These are phyloP conservation scores for Orchestia grillus DNA, from an alignment of 1,140 invertebrate genomes.

Conservation along the genomic window DNA sequence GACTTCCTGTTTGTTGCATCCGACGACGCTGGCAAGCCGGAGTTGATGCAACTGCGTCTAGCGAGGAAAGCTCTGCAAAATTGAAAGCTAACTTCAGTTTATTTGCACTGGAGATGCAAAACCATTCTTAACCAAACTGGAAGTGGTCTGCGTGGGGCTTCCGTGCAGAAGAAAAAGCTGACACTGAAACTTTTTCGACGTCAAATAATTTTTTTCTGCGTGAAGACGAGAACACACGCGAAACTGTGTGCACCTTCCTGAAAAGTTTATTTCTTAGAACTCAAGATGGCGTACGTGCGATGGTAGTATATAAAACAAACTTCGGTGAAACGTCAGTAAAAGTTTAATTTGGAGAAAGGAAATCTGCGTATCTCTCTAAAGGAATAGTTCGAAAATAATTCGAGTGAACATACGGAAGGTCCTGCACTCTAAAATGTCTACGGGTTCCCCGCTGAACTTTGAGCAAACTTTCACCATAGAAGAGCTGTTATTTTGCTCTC, in stretches of 20 bases:
- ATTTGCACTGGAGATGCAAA: not conserved
- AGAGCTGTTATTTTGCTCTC: not conserved
- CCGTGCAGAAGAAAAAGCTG: not conserved
- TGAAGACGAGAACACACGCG: not conserved
- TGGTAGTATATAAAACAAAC: not conserved
- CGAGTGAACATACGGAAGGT: not conserved
- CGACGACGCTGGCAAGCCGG: not conserved
- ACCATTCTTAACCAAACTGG: not conserved
- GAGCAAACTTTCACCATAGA: not conserved
- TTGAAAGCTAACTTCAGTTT: not conserved
- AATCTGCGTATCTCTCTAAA: not conserved
- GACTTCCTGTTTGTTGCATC: conserved; percentile 6
- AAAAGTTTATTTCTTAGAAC: not conserved
- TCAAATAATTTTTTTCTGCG: not conserved
- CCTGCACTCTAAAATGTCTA: not conserved
- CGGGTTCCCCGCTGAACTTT: not conserved
- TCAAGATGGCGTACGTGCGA: not conserved
- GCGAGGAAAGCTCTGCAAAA: not conserved
- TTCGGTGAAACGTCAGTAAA: not conserved
- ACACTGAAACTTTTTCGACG: not conserved
- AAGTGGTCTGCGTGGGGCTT: not conserved
- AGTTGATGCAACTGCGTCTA: not conserved
- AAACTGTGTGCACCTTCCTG: not conserved
- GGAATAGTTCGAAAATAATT: not conserved
- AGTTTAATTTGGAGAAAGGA: not conserved